Evolutionary conservation across 2,113 vertebrate species (phyloP), one percentile per base, ranked within the genome.

Genomic region (Brachypteracias leptosomus): DNA sequence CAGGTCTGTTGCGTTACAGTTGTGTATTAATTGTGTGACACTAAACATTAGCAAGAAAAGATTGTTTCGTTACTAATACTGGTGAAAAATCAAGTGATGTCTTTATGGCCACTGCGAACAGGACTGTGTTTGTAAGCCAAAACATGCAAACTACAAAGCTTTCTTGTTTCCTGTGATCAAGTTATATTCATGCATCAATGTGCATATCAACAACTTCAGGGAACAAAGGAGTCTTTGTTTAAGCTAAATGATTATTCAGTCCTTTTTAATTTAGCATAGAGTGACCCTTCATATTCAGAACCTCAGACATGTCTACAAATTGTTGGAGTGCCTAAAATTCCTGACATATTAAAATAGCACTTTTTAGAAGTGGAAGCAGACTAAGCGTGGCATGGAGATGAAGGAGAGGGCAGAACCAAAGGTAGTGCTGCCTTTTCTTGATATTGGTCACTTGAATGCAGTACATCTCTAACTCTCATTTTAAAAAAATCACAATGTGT

Each of bases 81-180:
- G 88, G 78, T 93, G 88, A 90, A 95, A 96, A 97, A 95, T 93
- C 92, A 97, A 97, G 93, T 91, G 86, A 95, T 88, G 92, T 89
- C 93, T 95, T 95, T 96, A 86, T 95, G 88, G 61, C 76, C 24
- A 8, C 78, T 88, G 62, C 73, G 88, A 96, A 97, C 93, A 96
- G 91, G 83, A 79, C 92, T 87, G 74, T 1, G 0, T 95, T 95
- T 96, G 94, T 96, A 86, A 92, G 80, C 89, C 68, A 29, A 81
- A 95, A 92, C 70, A 73, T 38, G 74, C 66, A 66, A 95, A 83
- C 80, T 91, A 94, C 76, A 98, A 91, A 93, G 93, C 59, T 83
- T 84, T 86, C 91, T 97, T 98, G 92, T 97, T 93, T 93, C 88
- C 89, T 90, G 74, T 81, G 75, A 78, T 92, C 49, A 78, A 96